phyloP scores from a whole-genome alignment of 2,888 invertebrate species.

The Baccha elongata region DNA sequence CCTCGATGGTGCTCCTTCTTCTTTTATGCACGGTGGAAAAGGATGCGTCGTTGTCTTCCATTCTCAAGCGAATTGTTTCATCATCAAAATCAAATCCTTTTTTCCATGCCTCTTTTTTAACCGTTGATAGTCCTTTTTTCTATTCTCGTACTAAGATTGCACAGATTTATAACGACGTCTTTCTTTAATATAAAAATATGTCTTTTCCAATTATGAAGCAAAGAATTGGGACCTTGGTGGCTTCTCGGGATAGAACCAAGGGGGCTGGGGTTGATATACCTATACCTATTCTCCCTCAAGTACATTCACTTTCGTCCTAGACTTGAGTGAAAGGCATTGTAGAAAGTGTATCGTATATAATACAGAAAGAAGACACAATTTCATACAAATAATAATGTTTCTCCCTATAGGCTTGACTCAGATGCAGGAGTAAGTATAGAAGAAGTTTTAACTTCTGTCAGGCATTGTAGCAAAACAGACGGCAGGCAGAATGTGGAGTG shows the following conservation, averaged over 20 bases:
- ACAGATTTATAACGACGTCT: slow-evolving; percentile 35
- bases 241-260: background rate
- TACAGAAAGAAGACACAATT: slow-evolving; percentile 31
- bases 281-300: slow-evolving; percentile 14
- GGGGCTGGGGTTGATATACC: slow-evolving; percentile 6
- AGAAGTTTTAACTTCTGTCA: background rate
- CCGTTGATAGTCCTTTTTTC: background rate
- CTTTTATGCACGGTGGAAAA: slow-evolving; percentile 26
- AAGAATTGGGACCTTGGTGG: background rate
- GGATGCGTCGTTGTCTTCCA: slow-evolving; percentile 13
- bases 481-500: slow-evolving; percentile 11
- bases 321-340: slow-evolving; percentile 36
- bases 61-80: slow-evolving; percentile 56
- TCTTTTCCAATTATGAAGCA: slow-evolving; percentile 69
- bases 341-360: slow-evolving; percentile 2
- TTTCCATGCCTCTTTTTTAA: slow-evolving; percentile 15
- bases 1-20: slow-evolving; percentile 33
- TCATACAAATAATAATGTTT: slow-evolving; percentile 65
- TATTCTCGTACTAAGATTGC: slow-evolving; percentile 17
- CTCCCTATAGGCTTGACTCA: slow-evolving; percentile 59
- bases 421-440: background rate
- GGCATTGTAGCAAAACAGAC: background rate
- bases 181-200: slow-evolving; percentile 63
- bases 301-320: slow-evolving; percentile 48
- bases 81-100: slow-evolving; percentile 60